Base-by-base conservation (phyloP, 1,140 invertebrate genomes). In the Magallana ariakensis region DNA sequence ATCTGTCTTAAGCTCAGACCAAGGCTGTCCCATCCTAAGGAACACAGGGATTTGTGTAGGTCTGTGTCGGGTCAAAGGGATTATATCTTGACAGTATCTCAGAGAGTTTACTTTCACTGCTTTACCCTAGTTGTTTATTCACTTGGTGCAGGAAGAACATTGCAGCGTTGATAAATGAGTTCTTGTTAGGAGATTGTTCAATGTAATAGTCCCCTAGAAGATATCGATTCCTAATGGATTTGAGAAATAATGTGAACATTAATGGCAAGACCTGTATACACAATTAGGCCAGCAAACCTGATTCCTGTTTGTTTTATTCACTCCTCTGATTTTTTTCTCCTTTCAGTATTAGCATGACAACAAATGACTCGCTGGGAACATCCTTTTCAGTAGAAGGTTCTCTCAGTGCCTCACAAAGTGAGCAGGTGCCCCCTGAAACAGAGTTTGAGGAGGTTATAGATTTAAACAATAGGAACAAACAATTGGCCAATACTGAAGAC, bases 391-490 rank as follows among this genome's bases (percentile, higher is more conserved):
- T 87, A 46, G 87, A 88, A 58, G 80, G 85, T 56, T 87, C 88
- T 82, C 80, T 88, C 55, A 89, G 87, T 66, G 89, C 83, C 13
- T 90, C 87, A 33, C 54, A 89, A 6, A 86, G 62, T 54, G 89
- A 91, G 53, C 88, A 87, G 56, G 89, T 88, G 55, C 66, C 58
- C 19, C 56, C 4, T 16, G 82, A 54, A 15, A 22, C 83, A 57
- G 90, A 91, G 19, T 92, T 93, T 87, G 92, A 93, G 86, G 90
- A 92, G 86, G 85, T 92, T 60, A 92, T 93, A 80, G 92, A 93
- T 89, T 84, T 93, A 33, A 89, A 60, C 62, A 90, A 90, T 87
- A 91, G 88, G 84, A 89, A 89, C 60, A 66, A 84, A 60, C 60
- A 85, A 54, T 58, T 90, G 55, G 87, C 88, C 6, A 86, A 86